Percentiles rank a stretch among this genome's conserved stretches.
Evolutionary conservation across 2,888 invertebrate genomes (phyloP).

Genomic region (Catocala nupta): DNA sequence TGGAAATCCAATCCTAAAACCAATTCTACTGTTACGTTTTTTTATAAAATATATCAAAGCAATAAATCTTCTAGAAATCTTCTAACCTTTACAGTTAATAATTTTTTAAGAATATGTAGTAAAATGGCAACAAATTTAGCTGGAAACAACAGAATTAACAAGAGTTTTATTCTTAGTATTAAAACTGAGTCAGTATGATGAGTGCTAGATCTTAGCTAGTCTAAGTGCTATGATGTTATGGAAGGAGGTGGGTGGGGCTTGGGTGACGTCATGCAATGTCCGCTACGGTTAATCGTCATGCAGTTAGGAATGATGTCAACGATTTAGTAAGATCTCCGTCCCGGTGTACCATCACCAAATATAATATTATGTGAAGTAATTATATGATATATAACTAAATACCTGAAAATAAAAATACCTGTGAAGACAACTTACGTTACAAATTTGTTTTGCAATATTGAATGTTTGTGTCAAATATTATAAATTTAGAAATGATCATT

Average conservation of each 20-base stretch:
- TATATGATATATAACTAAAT: neutral
- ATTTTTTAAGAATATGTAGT: too few species aligned
- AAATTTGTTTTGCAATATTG: too few species aligned
- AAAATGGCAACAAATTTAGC: too few species aligned
- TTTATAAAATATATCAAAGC: too few species aligned
- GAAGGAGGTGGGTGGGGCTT: constrained; percentile 82
- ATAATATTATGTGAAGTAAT: constrained; percentile 2
- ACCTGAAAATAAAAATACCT: neutral
- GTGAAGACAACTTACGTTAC: neutral
- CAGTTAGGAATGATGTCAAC: constrained; percentile 64
- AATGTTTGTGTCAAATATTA: too few species aligned
- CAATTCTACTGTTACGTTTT: too few species aligned
- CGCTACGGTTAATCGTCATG: constrained; percentile 73
- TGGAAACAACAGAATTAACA: too few species aligned
- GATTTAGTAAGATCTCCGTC: constrained; percentile 76
- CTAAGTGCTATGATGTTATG: constrained; percentile 57
- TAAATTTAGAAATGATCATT: too few species aligned
- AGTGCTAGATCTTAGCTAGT: constrained; percentile 27
- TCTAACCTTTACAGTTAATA: too few species aligned
- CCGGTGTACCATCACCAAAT: constrained; percentile 30
- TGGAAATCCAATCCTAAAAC: too few species aligned
- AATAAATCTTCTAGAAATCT: too few species aligned
- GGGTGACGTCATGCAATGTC: constrained; percentile 77
- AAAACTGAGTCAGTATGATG: constrained; percentile 10
- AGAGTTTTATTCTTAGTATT: constrained; percentile 5